phyloP scores from a whole-genome alignment of 2,113 vertebrate genomes.

The Elgaria multicarinata region DNA sequence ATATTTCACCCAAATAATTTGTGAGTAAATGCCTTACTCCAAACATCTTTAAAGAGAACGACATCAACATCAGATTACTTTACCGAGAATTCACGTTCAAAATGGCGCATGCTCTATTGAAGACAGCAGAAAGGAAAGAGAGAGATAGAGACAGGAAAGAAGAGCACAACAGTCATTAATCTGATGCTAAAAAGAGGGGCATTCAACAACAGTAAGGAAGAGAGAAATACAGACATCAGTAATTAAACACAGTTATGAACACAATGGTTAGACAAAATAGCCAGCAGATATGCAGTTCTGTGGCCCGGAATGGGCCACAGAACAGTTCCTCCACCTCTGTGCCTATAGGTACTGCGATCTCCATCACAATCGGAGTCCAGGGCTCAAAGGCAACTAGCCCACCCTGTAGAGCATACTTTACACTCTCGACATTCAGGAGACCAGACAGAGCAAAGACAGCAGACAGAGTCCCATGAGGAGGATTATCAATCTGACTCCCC shows the following conservation, averaged over 20 bases:
- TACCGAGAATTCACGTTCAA: conserved; percentile 95
- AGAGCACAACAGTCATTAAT: conserved; percentile 77
- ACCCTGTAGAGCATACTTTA: too few species aligned
- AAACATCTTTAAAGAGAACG: conserved; percentile 85
- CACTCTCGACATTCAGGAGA: too few species aligned
- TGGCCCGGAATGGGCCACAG: conserved; percentile 13
- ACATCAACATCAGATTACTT: conserved; percentile 90
- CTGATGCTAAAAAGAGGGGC: conserved; percentile 58
- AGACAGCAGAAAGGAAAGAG: conserved; percentile 84
- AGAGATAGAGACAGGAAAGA: conserved; percentile 41
- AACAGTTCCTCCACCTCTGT: too few species aligned
- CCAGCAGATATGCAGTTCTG: conserved; percentile 1
- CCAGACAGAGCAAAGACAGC: too few species aligned
- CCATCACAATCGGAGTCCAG: too few species aligned
- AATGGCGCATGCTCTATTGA: conserved; percentile 97
- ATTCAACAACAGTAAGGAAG: conserved; percentile 55
- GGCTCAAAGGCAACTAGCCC: too few species aligned
- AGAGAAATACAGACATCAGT: conserved; percentile 62
- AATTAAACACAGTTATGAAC: conserved; percentile 53
- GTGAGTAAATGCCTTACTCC: conserved; percentile 37
- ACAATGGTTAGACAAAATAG: conserved; percentile 16
- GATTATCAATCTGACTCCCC: too few species aligned
- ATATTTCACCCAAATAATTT: conserved; percentile 69
- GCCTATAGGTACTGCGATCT: too few species aligned
- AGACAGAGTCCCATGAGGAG: too few species aligned